Percentiles rank a stretch among this genome's conserved stretches.
Conservation (phyloP, 2,888 invertebrate genomes). For the Steinernema scapterisci region DNA sequence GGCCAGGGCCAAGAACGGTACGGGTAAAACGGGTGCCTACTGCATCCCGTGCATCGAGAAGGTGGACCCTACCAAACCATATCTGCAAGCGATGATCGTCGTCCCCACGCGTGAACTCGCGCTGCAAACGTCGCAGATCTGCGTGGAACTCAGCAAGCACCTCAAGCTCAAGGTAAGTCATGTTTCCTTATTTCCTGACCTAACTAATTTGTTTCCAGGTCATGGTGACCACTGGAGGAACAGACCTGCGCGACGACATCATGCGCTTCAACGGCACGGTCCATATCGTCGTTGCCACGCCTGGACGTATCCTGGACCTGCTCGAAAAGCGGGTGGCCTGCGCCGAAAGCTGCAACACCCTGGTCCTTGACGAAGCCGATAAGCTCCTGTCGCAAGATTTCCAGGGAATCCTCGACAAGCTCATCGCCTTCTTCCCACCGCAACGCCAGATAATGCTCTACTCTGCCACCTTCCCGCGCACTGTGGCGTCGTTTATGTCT, state of each 20-base stretch:
- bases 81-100: conserved; percentile 91
- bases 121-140: conserved; percentile 98
- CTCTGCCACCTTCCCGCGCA: conserved; percentile 97
- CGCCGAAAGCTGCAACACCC: conserved; percentile 92
- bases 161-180: conserved; percentile 79
- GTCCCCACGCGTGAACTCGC: conserved; percentile 98
- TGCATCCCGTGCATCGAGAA: conserved; percentile 97
- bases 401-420: conserved; percentile 95
- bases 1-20: conserved; percentile 98
- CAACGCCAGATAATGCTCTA: conserved; percentile 96
- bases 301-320: conserved; percentile 97
- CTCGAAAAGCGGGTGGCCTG: conserved; percentile 95
- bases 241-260: conserved; percentile 89
- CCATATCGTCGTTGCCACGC: conserved; percentile 97
- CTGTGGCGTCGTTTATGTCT: conserved; percentile 97
- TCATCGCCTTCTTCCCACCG: conserved; percentile 87
- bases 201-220: conserved; percentile 70
- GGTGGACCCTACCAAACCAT: conserved; percentile 78
- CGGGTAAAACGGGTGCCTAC: conserved; percentile 99
- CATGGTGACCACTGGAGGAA: conserved; percentile 99
- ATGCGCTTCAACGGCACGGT: conserved; percentile 96
- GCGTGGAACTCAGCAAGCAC: conserved; percentile 97
- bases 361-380: conserved; percentile 98
- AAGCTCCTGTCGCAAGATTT: conserved; percentile 98
- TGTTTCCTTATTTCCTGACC: conserved; percentile 22